Evolutionary conservation across 1,140 invertebrate species (phyloP).

Genomic region (Coptotermes formosanus): DNA sequence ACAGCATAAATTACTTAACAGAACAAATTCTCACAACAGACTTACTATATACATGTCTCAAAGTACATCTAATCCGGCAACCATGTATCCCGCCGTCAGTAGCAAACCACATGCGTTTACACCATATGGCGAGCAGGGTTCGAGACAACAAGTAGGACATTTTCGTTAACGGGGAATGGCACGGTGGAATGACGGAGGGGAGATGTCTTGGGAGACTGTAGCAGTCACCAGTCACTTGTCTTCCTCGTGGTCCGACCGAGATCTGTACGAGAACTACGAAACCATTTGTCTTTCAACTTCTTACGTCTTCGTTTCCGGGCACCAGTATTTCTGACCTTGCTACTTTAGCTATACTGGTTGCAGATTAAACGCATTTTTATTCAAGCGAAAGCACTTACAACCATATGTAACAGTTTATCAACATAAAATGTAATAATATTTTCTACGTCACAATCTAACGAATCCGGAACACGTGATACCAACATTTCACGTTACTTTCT

Average conservation of each 20-base stretch:
- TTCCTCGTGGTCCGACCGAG: too few relatives aligned
- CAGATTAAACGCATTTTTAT: too few relatives aligned
- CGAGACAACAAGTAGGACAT: background rate
- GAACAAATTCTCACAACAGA: background rate
- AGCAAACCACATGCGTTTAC: background rate
- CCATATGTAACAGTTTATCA: too few relatives aligned
- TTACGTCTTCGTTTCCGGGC: too few relatives aligned
- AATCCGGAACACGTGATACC: background rate
- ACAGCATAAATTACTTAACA: background rate
- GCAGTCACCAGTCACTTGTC: background rate
- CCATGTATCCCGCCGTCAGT: background rate
- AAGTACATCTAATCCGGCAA: background rate
- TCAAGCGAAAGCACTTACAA: too few relatives aligned
- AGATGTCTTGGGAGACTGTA: background rate
- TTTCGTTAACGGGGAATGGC: background rate
- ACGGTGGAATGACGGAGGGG: background rate
- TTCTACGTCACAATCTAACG: background rate
- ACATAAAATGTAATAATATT: too few relatives aligned
- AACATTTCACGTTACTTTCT: background rate
- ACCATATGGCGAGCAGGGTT: background rate
- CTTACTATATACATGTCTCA: background rate
- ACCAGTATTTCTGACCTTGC: too few relatives aligned
- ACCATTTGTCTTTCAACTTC: too few relatives aligned
- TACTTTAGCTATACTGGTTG: too few relatives aligned
- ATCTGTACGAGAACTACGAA: too few relatives aligned